phyloP scores from a whole-genome alignment of 2,797 vertebrate genomes.

The Molossus molossus region DNA sequence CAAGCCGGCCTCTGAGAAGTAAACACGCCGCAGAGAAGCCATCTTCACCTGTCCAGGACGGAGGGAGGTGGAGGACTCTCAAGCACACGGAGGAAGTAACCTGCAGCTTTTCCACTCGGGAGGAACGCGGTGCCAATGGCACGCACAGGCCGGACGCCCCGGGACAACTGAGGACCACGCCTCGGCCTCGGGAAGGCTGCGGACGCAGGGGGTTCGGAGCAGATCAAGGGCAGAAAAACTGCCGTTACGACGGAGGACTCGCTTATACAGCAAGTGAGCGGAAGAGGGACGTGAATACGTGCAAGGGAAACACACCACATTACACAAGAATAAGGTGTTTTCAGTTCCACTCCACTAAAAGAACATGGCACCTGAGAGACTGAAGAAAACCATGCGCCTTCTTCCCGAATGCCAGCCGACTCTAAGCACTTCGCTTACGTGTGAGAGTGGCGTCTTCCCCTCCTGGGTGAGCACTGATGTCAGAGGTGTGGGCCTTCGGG shows the following conservation, averaged over 20 bases:
- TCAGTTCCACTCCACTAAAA: constrained; percentile 30
- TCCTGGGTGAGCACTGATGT: not conserved
- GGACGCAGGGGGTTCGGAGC: not conserved
- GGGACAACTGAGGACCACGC: not conserved
- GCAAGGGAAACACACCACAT: not conserved
- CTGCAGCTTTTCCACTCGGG: not conserved
- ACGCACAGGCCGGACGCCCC: constrained; percentile 33
- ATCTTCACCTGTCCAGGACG: constrained; percentile 4
- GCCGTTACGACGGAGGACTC: not conserved
- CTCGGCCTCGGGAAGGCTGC: not conserved
- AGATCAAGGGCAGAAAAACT: constrained; percentile 2
- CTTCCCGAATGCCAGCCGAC: not conserved
- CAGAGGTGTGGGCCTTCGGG: not conserved
- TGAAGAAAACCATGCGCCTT: not conserved
- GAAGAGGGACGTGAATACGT: not conserved
- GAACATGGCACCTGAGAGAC: not conserved
- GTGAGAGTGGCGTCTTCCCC: not conserved
- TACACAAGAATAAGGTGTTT: constrained; percentile 2
- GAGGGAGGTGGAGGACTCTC: not conserved
- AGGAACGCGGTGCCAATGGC: constrained; percentile 38
- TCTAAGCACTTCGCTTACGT: constrained; percentile 15
- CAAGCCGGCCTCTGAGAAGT: constrained; percentile 2
- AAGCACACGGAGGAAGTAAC: constrained; percentile 48
- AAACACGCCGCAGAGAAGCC: constrained; percentile 18
- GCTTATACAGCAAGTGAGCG: not conserved